A percentile compares a stretch with the other conserved stretches of the same genome.
Evolutionary conservation across 2,113 vertebrate genomes (phyloP).

Genomic region (Myanophis thanlyinensis): DNA sequence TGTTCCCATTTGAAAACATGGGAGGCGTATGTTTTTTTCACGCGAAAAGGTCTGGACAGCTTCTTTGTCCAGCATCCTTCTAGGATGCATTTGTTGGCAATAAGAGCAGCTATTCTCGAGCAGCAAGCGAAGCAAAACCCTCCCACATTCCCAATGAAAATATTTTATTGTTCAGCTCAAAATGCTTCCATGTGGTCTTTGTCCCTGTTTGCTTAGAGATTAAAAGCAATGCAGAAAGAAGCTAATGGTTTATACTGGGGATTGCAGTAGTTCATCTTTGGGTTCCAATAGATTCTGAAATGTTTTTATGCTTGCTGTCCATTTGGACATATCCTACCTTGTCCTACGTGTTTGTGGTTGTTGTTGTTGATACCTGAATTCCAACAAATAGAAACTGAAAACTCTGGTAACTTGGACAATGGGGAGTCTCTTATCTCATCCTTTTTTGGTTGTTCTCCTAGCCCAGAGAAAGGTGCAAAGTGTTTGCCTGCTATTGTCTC

Average conservation of each 20-base stretch:
- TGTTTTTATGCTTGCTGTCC: not conserved
- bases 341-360: not conserved
- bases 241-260: not conserved
- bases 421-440: not conserved
- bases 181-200: not conserved
- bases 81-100: not conserved
- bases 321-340: not conserved
- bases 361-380: not conserved
- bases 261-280: not conserved
- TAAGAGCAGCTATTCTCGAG: not conserved
- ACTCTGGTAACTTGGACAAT: not conserved
- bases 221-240: not conserved
- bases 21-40: not conserved
- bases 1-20: not conserved
- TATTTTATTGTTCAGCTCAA: not conserved
- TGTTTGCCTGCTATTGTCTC: too few species aligned
- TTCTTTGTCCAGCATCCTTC: not conserved
- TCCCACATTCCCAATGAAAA: not conserved
- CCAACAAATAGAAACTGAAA: not conserved
- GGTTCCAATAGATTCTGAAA: not conserved
- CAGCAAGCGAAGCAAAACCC: not conserved
- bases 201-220: too few species aligned
- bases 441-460: not conserved
- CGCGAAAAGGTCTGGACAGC: not conserved
- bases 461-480: not conserved